phyloP scores from a whole-genome alignment of 1,140 invertebrate species.

The Lasaia peninsularis region DNA sequence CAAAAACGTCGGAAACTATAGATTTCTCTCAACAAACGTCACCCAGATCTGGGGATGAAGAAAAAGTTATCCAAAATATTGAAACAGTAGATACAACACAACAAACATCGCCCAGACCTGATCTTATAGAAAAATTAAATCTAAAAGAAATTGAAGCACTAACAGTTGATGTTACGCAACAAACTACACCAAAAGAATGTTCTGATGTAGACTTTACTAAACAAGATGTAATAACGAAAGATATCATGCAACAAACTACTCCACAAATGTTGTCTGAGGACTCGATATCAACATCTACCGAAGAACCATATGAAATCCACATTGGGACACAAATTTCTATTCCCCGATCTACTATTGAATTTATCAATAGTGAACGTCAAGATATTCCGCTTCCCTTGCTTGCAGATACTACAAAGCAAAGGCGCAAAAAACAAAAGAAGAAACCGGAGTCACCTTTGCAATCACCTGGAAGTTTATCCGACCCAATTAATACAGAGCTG shows the following conservation, averaged over 20 bases:
- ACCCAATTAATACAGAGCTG: slow-evolving; percentile 72
- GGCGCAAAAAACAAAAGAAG: slow-evolving; percentile 65
- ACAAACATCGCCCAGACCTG: slow-evolving; percentile 31
- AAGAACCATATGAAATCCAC: slow-evolving; percentile 81
- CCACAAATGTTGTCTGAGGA: slow-evolving; percentile 61
- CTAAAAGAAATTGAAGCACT: slow-evolving; percentile 25
- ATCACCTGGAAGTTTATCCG: slow-evolving; percentile 70
- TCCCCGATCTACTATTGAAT: slow-evolving; percentile 68
- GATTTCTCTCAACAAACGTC: slow-evolving; percentile 68
- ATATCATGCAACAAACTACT: slow-evolving; percentile 77
- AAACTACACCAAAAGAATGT: slow-evolving; percentile 46
- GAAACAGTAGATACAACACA: slow-evolving; percentile 23
- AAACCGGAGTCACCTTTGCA: slow-evolving; percentile 52
- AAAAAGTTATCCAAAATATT: slow-evolving; percentile 14
- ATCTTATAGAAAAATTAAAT: slow-evolving; percentile 17
- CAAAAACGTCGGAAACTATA: slow-evolving; percentile 33
- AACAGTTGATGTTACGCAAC: slow-evolving; percentile 42
- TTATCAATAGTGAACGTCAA: slow-evolving; percentile 55
- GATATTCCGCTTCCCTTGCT: slow-evolving; percentile 40
- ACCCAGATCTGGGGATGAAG: slow-evolving; percentile 36
- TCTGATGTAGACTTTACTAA: slow-evolving; percentile 41
- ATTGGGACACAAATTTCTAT: slow-evolving; percentile 80
- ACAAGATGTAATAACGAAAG: slow-evolving; percentile 47
- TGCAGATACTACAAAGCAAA: slow-evolving; percentile 61
- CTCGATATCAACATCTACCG: slow-evolving; percentile 70